These are phyloP conservation scores for Heloderma charlesbogerti DNA, from an alignment of 2,113 vertebrate genomes.

Conservation along the genomic window DNA sequence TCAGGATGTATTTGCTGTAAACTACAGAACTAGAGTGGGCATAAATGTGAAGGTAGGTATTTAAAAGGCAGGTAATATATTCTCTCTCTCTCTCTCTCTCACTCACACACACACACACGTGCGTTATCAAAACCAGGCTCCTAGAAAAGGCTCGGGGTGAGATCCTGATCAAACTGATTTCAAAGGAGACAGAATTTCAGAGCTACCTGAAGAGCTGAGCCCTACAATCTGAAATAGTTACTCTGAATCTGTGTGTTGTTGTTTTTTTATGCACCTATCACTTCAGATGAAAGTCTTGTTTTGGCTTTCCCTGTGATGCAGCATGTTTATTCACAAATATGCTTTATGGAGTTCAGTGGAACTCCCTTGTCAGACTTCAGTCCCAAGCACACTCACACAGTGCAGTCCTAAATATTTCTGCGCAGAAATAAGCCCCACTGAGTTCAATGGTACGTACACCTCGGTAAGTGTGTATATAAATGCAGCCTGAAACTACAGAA, in stretches of 20 bases:
- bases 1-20: neutral
- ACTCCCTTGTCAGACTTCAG: neutral
- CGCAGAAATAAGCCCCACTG: neutral
- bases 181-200: neutral
- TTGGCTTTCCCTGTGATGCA: neutral
- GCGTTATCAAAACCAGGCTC: slow-evolving; percentile 15
- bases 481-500: neutral
- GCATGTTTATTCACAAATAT: neutral
- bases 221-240: neutral
- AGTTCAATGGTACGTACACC: neutral
- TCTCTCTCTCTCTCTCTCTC: neutral
- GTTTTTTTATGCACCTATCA: neutral
- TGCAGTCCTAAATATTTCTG: neutral
- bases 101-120: no score
- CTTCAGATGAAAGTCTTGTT: neutral
- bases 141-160: slow-evolving; percentile 52
- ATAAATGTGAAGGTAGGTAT: slow-evolving; percentile 1
- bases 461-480: neutral
- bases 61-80: slow-evolving; percentile 59
- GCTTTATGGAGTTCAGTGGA: neutral
- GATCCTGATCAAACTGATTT: neutral
- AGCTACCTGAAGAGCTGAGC: slow-evolving; percentile 40
- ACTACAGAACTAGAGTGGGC: slow-evolving; percentile 11
- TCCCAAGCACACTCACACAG: neutral
- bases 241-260: neutral